Evolutionary conservation across 2,888 invertebrate genomes (phyloP).

Genomic region (Rhyacophila evoluta): DNA sequence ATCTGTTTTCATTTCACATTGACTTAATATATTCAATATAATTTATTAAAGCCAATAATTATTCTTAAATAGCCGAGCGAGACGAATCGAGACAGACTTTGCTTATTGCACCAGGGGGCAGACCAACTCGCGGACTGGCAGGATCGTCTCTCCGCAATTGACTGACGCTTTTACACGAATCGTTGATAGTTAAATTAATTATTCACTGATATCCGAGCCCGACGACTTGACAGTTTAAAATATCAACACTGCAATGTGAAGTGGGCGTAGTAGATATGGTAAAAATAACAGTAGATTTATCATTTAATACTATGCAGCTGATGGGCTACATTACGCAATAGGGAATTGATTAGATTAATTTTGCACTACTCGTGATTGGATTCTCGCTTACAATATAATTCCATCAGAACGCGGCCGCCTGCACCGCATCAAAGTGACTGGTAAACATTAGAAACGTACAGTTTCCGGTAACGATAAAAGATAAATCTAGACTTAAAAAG

Average conservation of each 20-base stretch:
- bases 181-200: background rate
- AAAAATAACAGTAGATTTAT: conserved; percentile 4
- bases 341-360: background rate
- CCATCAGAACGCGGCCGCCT: background rate
- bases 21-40: background rate
- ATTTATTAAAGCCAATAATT: conserved; percentile 15
- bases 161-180: background rate
- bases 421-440: background rate
- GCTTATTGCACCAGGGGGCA: too few relatives aligned
- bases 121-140: background rate
- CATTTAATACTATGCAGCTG: conserved; percentile 12
- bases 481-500: background rate
- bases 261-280: conserved; percentile 12
- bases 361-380: conserved; percentile 11
- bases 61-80: background rate
- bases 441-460: background rate
- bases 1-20: background rate
- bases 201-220: conserved; percentile 3
- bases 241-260: background rate
- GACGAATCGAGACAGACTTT: too few relatives aligned
- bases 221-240: background rate
- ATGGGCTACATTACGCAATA: conserved; percentile 16
- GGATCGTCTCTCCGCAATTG: background rate
- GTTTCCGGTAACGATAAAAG: background rate
- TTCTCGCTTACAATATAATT: conserved; percentile 17